Percentiles rank a stretch among this genome's conserved stretches.
These are phyloP conservation scores for Lepus americanus DNA, from an alignment of 2,113 vertebrate genomes.

Conservation along the genomic window DNA sequence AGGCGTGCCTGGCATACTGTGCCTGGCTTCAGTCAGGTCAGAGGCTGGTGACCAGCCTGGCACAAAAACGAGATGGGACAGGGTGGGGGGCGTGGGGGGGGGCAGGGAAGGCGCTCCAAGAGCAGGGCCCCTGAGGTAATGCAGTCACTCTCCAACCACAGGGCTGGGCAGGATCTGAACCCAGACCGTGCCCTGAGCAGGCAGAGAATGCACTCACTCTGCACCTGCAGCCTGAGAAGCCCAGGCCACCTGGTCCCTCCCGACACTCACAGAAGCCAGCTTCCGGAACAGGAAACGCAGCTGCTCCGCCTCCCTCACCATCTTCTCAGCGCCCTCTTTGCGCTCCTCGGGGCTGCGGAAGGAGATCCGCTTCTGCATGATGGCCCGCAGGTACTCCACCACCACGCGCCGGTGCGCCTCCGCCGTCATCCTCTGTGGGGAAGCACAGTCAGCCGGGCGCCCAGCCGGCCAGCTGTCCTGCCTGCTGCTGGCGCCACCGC, in stretches of 20 bases:
- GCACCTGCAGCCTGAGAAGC: no score
- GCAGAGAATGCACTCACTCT: no score
- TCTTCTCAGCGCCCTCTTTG: constrained; percentile 96
- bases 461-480: not conserved
- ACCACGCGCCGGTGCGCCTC: constrained; percentile 95
- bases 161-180: not conserved
- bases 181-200: not conserved
- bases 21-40: not conserved
- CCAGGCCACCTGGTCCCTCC: no score
- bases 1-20: not conserved
- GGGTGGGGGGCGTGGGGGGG: not conserved
- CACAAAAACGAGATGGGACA: not conserved
- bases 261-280: constrained; percentile 88
- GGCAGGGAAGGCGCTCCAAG: not conserved
- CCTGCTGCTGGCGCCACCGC: not conserved
- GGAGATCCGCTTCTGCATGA: constrained; percentile 96
- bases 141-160: not conserved
- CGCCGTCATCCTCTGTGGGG: constrained; percentile 92
- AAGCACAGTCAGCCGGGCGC: not conserved
- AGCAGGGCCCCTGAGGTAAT: not conserved
- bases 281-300: constrained; percentile 96
- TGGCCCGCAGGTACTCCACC: constrained; percentile 96
- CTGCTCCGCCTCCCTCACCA: constrained; percentile 96
- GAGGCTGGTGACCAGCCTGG: not conserved
- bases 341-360: constrained; percentile 96